These are phyloP conservation scores for Crepidodera aurea DNA, from an alignment of 2,888 invertebrate genomes.

Conservation along the genomic window DNA sequence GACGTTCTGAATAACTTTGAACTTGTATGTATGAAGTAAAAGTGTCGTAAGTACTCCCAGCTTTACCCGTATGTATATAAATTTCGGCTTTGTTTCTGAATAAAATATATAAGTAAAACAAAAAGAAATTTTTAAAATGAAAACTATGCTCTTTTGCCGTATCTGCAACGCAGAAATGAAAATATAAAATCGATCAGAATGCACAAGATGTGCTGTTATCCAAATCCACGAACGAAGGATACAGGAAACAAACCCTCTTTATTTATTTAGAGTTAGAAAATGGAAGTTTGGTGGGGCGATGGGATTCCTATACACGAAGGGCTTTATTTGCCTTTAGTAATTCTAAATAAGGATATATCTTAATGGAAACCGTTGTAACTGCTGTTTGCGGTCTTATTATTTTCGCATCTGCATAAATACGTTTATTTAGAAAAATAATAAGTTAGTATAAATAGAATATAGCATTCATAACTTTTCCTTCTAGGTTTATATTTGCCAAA, in stretches of 20 bases:
- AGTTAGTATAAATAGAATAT: too few relatives aligned
- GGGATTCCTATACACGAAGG: background rate
- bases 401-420: background rate
- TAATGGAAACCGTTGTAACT: background rate
- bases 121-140: constrained; percentile 1
- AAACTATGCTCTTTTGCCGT: constrained; percentile 11
- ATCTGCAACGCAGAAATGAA: constrained; percentile 19
- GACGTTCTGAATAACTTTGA: too few relatives aligned
- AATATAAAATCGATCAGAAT: constrained; percentile 26
- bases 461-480: too few relatives aligned
- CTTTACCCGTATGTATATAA: too few relatives aligned
- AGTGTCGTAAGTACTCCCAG: too few relatives aligned
- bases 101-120: constrained; percentile 1
- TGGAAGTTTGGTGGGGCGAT: constrained; percentile 4
- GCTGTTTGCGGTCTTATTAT: background rate
- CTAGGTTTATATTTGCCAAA: too few relatives aligned
- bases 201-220: constrained; percentile 21
- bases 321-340: background rate
- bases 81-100: too few relatives aligned
- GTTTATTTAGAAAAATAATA: background rate
- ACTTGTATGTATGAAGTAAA: too few relatives aligned
- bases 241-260: constrained; percentile 17
- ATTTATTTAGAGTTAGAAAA: constrained; percentile 24
- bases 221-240: constrained; percentile 15
- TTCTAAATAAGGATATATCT: background rate